Conservation (phyloP, 2,888 invertebrate genomes). For the Sceliomorpha sp. region DNA sequence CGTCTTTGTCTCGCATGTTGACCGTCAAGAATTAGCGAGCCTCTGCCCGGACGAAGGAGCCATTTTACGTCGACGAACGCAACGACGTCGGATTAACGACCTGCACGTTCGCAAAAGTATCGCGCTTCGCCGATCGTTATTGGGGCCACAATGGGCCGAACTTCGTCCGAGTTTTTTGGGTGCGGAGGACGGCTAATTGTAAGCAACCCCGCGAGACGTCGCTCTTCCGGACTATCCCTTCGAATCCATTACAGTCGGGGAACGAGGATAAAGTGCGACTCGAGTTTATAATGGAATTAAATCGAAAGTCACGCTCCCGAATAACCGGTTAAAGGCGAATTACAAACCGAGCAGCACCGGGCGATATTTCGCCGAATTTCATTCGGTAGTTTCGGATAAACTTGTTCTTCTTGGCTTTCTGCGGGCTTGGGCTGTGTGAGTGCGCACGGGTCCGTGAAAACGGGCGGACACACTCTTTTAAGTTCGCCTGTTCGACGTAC, state of each 20-base stretch:
- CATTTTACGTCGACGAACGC: slow-evolving; percentile 33
- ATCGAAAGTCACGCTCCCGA: slow-evolving; percentile 70
- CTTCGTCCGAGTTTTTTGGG: no score
- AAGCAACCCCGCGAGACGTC: no score
- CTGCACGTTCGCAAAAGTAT: no score
- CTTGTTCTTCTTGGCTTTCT: slow-evolving; percentile 62
- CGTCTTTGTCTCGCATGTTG: slow-evolving; percentile 62
- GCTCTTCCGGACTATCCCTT: no score
- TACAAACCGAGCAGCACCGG: slow-evolving; percentile 65
- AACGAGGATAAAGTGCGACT: neutral
- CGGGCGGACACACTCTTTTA: slow-evolving; percentile 67
- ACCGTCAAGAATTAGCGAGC: slow-evolving; percentile 62
- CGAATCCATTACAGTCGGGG: no score
- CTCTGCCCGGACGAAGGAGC: slow-evolving; percentile 20
- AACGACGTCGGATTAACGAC: slow-evolving; percentile 5
- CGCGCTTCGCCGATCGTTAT: no score
- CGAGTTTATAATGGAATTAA: slow-evolving; percentile 64
- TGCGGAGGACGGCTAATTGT: no score
- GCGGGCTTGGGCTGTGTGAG: slow-evolving; percentile 59
- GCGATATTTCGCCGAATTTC: slow-evolving; percentile 74
- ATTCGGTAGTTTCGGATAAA: slow-evolving; percentile 72
- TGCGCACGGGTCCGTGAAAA: slow-evolving; percentile 57
- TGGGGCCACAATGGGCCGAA: no score
- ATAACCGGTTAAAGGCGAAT: slow-evolving; percentile 72
- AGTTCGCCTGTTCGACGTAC: slow-evolving; percentile 68